Conservation (phyloP, 2,797 vertebrate genomes). For the Poliocrania exsul region DNA sequence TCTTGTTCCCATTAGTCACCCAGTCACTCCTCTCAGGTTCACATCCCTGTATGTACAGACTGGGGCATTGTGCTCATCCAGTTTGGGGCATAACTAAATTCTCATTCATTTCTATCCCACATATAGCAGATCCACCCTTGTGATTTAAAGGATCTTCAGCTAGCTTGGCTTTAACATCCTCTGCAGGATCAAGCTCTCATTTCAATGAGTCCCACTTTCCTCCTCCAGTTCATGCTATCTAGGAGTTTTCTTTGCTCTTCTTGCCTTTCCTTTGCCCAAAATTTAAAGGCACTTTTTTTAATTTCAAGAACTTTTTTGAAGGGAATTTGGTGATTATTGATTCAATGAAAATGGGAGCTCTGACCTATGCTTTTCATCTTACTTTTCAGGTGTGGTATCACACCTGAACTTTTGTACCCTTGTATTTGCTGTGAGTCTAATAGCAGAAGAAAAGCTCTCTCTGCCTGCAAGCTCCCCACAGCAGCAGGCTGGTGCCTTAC, state of each 20-base stretch:
- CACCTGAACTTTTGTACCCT: background rate
- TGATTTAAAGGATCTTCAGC: background rate
- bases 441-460: slow-evolving; percentile 24
- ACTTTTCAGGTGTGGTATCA: background rate
- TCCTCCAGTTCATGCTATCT: background rate
- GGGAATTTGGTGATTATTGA: background rate
- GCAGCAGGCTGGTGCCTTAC: background rate
- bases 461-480: slow-evolving; percentile 8
- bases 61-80: background rate
- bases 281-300: background rate
- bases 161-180: background rate
- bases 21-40: background rate
- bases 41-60: background rate
- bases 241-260: background rate
- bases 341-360: background rate
- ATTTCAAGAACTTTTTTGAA: background rate
- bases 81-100: background rate
- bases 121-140: background rate
- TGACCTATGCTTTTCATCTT: background rate
- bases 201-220: background rate
- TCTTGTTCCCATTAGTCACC: background rate
- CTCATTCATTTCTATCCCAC: background rate
- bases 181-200: background rate
- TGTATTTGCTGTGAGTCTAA: background rate
- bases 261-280: background rate